A percentile compares a stretch with the other conserved stretches of the same genome.
These are phyloP conservation scores for Selene dorsalis DNA, from an alignment of 2,797 vertebrate species.

Conservation along the genomic window DNA sequence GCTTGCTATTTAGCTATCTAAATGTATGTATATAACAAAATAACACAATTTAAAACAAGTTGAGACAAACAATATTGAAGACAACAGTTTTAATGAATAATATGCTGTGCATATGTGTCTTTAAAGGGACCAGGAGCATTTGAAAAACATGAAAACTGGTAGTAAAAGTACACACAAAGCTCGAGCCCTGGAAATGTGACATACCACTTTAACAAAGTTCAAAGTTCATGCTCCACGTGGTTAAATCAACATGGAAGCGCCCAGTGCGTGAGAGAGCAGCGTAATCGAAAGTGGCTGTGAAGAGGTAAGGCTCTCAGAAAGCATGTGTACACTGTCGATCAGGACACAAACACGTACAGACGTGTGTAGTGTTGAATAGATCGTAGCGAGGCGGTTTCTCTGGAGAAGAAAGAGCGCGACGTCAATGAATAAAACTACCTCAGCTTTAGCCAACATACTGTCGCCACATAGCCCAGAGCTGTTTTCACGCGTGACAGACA, in stretches of 20 bases:
- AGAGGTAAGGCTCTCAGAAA: slow-evolving; percentile 40
- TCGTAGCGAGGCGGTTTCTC: background rate
- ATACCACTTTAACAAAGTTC: slow-evolving; percentile 73
- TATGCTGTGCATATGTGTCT: too few relatives aligned
- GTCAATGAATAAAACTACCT: too few relatives aligned
- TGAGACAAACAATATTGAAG: background rate
- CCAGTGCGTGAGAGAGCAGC: background rate
- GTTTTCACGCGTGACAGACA: background rate
- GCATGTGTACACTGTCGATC: background rate
- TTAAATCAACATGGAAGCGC: slow-evolving; percentile 69
- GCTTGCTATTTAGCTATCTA: background rate
- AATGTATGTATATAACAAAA: too few relatives aligned
- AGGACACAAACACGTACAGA: accelerated
- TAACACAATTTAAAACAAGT: too few relatives aligned
- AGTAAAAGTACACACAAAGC: too few relatives aligned
- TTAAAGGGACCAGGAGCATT: too few relatives aligned
- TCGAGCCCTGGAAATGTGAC: background rate
- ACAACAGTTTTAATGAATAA: background rate
- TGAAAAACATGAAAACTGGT: too few relatives aligned
- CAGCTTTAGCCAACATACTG: background rate
- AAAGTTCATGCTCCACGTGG: slow-evolving; percentile 71
- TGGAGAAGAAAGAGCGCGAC: accelerated
- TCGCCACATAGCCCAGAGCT: too few relatives aligned
- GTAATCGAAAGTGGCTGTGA: background rate
- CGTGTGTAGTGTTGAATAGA: background rate